A percentile compares a stretch with the other conserved stretches of the same genome.
These are phyloP conservation scores for Anabas testudineus DNA, from an alignment of 2,797 vertebrate genomes.

Conservation along the genomic window DNA sequence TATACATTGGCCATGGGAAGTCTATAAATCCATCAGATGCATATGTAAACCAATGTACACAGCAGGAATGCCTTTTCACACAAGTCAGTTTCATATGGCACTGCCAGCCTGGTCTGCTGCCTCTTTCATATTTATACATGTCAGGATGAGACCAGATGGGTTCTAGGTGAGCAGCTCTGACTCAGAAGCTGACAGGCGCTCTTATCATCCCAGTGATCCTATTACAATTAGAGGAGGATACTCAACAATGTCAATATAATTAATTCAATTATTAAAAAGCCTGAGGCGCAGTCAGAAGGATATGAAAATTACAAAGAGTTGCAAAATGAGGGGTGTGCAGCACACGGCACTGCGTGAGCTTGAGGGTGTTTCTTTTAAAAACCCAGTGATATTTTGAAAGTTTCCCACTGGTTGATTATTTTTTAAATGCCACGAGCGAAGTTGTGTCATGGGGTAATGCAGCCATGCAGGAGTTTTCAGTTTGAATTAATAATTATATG, in stretches of 20 bases:
- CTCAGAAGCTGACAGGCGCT: conserved; percentile 27
- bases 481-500: conserved; percentile 50
- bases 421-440: conserved; percentile 62
- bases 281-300: conserved; percentile 33
- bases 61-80: background rate
- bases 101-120: background rate
- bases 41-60: background rate
- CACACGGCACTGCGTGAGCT: conserved; percentile 8
- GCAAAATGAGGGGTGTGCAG: conserved; percentile 25
- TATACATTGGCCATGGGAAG: background rate
- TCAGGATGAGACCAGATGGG: conserved; percentile 10
- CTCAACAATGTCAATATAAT: conserved; percentile 66
- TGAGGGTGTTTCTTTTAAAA: conserved; percentile 44
- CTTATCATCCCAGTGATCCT: conserved; percentile 49
- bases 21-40: background rate
- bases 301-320: conserved; percentile 45
- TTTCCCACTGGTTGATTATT: conserved; percentile 67
- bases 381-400: conserved; percentile 61
- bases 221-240: conserved; percentile 67
- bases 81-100: background rate
- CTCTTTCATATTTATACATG: background rate
- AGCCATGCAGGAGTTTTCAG: conserved; percentile 19
- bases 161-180: conserved; percentile 39
- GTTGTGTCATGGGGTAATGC: conserved; percentile 43
- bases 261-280: conserved; percentile 74